Percentiles rank a stretch among this genome's conserved stretches.
phyloP scores from a whole-genome alignment of 2,888 invertebrate species.

The Onthophagus sagittarius region DNA sequence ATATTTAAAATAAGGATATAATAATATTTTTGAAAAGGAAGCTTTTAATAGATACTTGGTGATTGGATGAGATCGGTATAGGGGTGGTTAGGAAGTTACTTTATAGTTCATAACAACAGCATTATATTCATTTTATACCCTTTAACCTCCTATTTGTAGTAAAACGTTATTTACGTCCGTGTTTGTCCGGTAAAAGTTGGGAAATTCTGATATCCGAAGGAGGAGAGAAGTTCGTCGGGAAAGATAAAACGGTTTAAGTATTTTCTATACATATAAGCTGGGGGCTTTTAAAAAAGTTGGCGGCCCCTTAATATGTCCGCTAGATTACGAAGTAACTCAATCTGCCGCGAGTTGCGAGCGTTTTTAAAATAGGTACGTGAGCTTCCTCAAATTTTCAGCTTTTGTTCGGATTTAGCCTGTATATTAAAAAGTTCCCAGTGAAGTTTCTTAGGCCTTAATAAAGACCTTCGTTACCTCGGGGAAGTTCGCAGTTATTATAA shows the following conservation, averaged over 20 bases:
- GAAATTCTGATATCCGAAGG: constrained; percentile 10
- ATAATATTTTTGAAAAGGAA: no score
- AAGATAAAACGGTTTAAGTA: constrained; percentile 20
- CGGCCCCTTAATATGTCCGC: constrained; percentile 28
- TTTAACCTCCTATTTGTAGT: neutral
- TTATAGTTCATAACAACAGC: neutral
- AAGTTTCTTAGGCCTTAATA: neutral
- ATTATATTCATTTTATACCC: neutral
- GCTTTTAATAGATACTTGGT: neutral
- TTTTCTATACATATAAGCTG: constrained; percentile 12
- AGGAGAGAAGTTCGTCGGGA: constrained; percentile 14
- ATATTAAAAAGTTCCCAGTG: neutral
- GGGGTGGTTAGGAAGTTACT: neutral
- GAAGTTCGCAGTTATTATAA: neutral
- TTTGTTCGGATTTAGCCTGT: neutral
- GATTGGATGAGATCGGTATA: neutral
- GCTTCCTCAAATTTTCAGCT: constrained; percentile 12
- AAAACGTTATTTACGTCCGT: neutral
- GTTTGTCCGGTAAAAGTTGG: neutral
- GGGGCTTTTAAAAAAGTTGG: constrained; percentile 6
- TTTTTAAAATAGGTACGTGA: constrained; percentile 27
- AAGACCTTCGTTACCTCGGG: neutral
- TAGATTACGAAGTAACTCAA: constrained; percentile 31
- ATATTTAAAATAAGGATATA: no score
- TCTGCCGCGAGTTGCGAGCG: constrained; percentile 29